Conservation (phyloP, 2,113 vertebrate genomes). For the Hippoglossus stenolepis region DNA sequence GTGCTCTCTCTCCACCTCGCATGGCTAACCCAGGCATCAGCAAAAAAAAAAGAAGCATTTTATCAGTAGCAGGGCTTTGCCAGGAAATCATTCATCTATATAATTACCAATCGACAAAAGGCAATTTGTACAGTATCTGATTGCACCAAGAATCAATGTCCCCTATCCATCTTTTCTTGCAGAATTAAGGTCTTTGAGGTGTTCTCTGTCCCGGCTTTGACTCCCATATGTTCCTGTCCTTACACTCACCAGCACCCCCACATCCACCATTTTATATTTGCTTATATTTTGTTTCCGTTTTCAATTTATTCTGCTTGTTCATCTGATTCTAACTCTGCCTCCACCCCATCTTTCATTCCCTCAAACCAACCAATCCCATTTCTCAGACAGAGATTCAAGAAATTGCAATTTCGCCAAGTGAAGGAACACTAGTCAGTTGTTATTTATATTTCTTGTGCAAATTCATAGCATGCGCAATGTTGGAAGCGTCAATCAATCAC, state of each 20-base stretch:
- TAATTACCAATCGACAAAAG: conserved; percentile 76
- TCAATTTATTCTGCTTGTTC: conserved; percentile 13
- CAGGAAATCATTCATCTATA: conserved; percentile 72
- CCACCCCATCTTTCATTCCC: neutral
- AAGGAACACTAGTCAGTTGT: too few relatives aligned
- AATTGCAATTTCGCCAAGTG: too few relatives aligned
- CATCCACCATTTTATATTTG: conserved; percentile 4
- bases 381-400: neutral
- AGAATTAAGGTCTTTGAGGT: conserved; percentile 47
- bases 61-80: conserved; percentile 44
- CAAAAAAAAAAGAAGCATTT: conserved; percentile 42
- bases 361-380: neutral
- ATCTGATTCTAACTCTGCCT: conserved; percentile 12
- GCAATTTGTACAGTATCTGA: conserved; percentile 66
- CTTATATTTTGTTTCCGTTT: neutral
- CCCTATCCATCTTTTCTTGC: conserved; percentile 42
- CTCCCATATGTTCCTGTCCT: neutral
- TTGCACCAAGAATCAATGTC: conserved; percentile 63
- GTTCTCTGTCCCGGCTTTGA: conserved; percentile 25
- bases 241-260: neutral
- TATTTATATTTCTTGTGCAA: too few relatives aligned
- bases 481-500: neutral
- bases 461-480: too few relatives aligned
- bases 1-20: conserved; percentile 23
- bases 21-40: conserved; percentile 42